Conservation (phyloP, 2,797 vertebrate species). For the Lepus oiostolus region DNA sequence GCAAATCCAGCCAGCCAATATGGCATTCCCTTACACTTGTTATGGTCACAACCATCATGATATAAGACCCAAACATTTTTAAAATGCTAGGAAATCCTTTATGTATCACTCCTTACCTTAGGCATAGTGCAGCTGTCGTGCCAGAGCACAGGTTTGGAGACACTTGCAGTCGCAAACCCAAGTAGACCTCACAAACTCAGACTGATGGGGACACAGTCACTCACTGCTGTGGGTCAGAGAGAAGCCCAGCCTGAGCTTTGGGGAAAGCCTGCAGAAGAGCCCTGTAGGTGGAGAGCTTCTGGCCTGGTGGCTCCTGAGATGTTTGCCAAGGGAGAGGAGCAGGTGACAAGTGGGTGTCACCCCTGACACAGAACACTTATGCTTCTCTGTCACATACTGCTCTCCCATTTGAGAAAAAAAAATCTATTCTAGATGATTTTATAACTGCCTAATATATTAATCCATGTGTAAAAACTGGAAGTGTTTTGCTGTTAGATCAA, state of each 20-base stretch:
- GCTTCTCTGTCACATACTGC: neutral
- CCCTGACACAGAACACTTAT: neutral
- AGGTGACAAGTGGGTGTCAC: neutral
- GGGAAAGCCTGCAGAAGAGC: neutral
- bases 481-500: neutral
- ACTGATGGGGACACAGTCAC: neutral
- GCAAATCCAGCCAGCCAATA: slow-evolving; percentile 3
- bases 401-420: slow-evolving; percentile 15
- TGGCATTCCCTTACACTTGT: neutral
- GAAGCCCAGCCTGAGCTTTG: neutral
- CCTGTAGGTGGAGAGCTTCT: neutral
- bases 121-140: neutral
- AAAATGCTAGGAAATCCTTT: neutral
- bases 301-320: neutral
- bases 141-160: neutral
- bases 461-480: neutral
- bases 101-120: neutral
- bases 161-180: neutral
- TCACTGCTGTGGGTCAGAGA: neutral
- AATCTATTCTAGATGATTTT: neutral
- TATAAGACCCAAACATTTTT: neutral
- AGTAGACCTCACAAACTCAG: neutral
- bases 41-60: neutral
- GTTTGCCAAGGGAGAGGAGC: neutral
- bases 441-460: slow-evolving; percentile 32